Conservation (phyloP, 1,140 invertebrate species). For the Danaus melanippus region DNA sequence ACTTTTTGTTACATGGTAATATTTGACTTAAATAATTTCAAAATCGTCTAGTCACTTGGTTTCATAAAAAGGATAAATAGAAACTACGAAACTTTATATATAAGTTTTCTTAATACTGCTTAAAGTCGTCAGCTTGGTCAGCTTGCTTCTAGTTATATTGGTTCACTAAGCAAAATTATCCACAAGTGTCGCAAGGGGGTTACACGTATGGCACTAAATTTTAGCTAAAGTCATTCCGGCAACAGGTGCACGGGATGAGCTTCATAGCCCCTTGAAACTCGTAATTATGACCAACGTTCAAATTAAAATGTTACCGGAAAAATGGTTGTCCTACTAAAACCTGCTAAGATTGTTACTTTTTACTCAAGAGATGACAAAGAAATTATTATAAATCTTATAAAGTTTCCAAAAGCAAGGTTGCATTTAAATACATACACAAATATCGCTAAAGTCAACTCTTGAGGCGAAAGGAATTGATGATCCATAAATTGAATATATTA, state of each 20-base stretch:
- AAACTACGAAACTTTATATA: too few relatives aligned
- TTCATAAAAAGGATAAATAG: too few relatives aligned
- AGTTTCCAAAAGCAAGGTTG: too few relatives aligned
- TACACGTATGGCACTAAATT: slow-evolving; percentile 65
- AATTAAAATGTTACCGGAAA: slow-evolving; percentile 15
- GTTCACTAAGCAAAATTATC: slow-evolving; percentile 59
- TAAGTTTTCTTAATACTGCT: slow-evolving; percentile 3
- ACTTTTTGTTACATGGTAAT: too few relatives aligned
- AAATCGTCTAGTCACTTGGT: too few relatives aligned
- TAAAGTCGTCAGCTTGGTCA: slow-evolving; percentile 25
- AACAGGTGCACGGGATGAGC: slow-evolving; percentile 61
- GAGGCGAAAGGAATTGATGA: slow-evolving; percentile 45
- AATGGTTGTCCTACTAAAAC: slow-evolving; percentile 16
- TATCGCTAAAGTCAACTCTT: slow-evolving; percentile 25
- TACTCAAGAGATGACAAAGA: too few relatives aligned
- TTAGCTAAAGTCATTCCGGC: slow-evolving; percentile 60
- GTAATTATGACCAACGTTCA: slow-evolving; percentile 37
- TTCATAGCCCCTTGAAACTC: slow-evolving; percentile 32
- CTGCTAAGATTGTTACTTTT: too few relatives aligned
- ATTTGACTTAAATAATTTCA: too few relatives aligned
- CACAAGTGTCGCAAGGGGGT: slow-evolving; percentile 55
- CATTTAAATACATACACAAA: too few relatives aligned
- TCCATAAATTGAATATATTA: slow-evolving; percentile 22
- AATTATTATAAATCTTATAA: too few relatives aligned
- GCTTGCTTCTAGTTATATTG: slow-evolving; percentile 38